Evolutionary conservation across 30 jellyfish, hydroid and myxozoan genomes (phyloP).

Genomic region (Cassiopea xamachana): DNA sequence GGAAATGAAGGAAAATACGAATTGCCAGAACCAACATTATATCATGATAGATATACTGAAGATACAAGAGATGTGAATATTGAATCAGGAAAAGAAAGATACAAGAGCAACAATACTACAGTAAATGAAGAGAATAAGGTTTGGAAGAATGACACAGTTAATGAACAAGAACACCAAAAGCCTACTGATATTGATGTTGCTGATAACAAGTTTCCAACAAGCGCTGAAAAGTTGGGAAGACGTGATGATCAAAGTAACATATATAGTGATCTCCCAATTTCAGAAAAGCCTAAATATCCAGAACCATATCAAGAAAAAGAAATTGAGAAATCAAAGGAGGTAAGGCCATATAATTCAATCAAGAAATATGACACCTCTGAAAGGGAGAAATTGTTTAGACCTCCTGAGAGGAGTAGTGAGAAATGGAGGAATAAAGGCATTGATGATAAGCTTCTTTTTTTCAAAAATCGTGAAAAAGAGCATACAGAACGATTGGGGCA

Average conservation of each 20-base stretch:
- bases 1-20: neutral
- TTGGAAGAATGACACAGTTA: neutral
- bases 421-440: neutral
- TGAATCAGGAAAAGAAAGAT: neutral
- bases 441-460: neutral
- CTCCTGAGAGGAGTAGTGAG: neutral
- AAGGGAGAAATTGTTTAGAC: neutral
- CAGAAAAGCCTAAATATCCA: neutral
- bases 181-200: neutral
- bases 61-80: neutral
- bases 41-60: neutral
- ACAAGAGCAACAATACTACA: neutral
- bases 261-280: neutral
- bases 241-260: neutral
- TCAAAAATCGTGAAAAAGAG: neutral
- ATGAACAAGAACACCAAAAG: neutral
- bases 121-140: neutral
- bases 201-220: neutral
- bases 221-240: neutral
- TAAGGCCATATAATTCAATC: neutral
- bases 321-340: neutral
- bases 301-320: neutral
- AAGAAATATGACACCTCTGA: neutral
- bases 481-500: neutral
- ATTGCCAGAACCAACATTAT: neutral